Conservation (phyloP, 2,113 vertebrate species). For the Agapornis roseicollis region DNA sequence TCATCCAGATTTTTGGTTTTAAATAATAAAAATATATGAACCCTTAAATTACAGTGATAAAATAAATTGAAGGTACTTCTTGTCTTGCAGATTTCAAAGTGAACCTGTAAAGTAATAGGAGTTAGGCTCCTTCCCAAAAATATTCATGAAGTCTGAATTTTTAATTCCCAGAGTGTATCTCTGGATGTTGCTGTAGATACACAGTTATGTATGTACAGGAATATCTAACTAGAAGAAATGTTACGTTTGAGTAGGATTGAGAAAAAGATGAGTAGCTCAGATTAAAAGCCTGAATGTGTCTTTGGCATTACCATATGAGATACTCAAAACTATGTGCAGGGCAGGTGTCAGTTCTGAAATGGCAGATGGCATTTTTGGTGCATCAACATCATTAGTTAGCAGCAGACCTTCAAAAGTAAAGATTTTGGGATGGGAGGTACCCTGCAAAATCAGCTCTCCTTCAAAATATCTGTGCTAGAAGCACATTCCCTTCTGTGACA, state of each 20-base stretch:
- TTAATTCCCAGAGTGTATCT: neutral
- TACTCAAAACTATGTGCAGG: neutral
- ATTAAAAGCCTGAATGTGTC: neutral
- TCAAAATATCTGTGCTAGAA: neutral
- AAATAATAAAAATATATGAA: neutral
- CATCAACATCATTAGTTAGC: neutral
- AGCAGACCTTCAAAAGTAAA: neutral
- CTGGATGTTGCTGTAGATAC: neutral
- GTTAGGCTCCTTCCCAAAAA: neutral
- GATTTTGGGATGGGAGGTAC: neutral
- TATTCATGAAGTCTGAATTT: neutral
- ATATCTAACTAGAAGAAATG: neutral
- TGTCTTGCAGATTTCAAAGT: neutral
- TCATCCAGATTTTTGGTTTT: neutral
- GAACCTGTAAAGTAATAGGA: neutral
- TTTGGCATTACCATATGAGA: neutral
- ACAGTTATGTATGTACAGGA: neutral
- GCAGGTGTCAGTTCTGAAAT: neutral
- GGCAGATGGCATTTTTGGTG: neutral
- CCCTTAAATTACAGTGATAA: neutral
- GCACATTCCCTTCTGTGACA: fast-evolving
- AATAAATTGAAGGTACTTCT: neutral
- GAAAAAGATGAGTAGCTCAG: neutral
- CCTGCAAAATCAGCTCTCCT: neutral
- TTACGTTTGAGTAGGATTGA: neutral